These are phyloP conservation scores for Lissonota sp. DNA, from an alignment of 2,888 invertebrate species.

Conservation along the genomic window DNA sequence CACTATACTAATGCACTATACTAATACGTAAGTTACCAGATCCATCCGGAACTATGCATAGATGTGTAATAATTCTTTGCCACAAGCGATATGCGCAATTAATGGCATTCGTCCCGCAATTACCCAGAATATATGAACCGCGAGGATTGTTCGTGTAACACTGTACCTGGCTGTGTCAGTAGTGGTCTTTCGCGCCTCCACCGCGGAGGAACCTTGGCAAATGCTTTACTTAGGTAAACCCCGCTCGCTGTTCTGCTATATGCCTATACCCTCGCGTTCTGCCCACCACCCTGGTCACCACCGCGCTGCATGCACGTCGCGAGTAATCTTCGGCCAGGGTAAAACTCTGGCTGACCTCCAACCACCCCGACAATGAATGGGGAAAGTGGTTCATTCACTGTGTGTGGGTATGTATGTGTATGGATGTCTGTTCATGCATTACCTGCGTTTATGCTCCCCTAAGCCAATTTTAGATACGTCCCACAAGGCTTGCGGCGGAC, in stretches of 20 bases:
- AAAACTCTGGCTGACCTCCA: constrained; percentile 68
- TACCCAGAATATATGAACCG: constrained; percentile 22
- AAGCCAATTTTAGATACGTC: constrained; percentile 51
- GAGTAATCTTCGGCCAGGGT: constrained; percentile 67
- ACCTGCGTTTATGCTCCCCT: not conserved
- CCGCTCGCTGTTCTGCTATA: constrained; percentile 10
- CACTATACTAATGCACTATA: not conserved
- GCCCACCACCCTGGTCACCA: constrained; percentile 11
- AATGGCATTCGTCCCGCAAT: constrained; percentile 19
- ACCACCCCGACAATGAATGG: constrained; percentile 77
- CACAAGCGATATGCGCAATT: too few species aligned
- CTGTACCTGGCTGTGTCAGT: constrained; percentile 17
- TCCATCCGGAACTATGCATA: constrained; percentile 40
- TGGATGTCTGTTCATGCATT: too few species aligned
- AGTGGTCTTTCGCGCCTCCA: not conserved
- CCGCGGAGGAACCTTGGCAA: constrained; percentile 36
- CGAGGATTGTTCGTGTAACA: constrained; percentile 23
- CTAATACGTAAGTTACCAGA: constrained; percentile 43
- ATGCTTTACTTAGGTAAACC: not conserved
- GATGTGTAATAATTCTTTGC: too few species aligned
- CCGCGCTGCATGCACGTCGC: constrained; percentile 10
- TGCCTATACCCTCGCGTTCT: constrained; percentile 7
- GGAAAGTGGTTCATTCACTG: constrained; percentile 76
- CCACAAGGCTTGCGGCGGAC: constrained; percentile 4
- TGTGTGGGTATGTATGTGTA: constrained; percentile 30